Conservation (phyloP, 2,888 invertebrate genomes). For the Cantharis flavilabris region DNA sequence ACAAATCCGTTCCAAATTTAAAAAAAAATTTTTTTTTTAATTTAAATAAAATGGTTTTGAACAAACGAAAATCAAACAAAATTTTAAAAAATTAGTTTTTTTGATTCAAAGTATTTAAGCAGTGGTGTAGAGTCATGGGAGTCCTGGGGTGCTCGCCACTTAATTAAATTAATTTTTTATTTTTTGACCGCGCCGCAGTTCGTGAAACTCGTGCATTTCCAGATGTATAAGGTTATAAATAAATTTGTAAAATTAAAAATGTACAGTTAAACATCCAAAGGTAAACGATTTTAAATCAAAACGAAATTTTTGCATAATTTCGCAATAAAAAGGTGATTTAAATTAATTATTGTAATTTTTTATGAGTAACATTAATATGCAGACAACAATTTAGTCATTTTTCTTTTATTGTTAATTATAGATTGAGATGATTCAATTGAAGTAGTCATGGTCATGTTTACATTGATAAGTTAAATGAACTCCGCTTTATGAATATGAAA, state of each 20-base stretch:
- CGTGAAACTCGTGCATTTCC: background rate
- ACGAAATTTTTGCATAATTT: background rate
- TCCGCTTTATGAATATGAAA: background rate
- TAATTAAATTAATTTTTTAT: no score
- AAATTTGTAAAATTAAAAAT: background rate
- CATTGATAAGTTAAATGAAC: constrained; percentile 1
- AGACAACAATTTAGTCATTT: background rate
- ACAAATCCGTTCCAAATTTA: no score
- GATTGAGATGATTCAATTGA: background rate
- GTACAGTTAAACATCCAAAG: background rate
- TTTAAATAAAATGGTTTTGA: no score
- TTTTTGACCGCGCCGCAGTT: background rate
- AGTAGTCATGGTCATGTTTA: background rate
- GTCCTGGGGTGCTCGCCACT: no score
- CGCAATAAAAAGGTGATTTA: background rate
- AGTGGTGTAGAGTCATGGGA: no score
- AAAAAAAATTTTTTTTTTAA: no score
- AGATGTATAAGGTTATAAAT: background rate
- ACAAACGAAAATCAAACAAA: no score
- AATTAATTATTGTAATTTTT: background rate
- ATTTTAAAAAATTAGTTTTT: no score
- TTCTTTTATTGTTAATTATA: background rate
- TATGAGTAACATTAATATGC: background rate
- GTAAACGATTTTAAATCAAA: background rate
- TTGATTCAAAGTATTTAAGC: no score